phyloP scores from a whole-genome alignment of 1,140 invertebrate species.

The Nasonia giraulti region DNA sequence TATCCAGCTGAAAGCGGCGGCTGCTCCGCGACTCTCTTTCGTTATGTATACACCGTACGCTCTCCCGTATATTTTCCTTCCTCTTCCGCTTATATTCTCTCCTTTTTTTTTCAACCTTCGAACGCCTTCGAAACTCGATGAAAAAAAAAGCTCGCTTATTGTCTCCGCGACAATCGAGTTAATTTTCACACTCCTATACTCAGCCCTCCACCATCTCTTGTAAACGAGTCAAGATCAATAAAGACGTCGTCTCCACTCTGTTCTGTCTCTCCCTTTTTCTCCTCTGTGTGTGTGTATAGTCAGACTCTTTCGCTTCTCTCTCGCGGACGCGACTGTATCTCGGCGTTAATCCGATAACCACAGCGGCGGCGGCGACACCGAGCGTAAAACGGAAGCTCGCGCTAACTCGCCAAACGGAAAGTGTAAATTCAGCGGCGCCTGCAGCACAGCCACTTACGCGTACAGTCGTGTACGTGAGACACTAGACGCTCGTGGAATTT shows the following conservation, averaged over 20 bases:
- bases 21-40: constrained; percentile 6
- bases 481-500: constrained; percentile 36
- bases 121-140: background rate
- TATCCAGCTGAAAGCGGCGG: constrained; percentile 29
- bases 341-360: constrained; percentile 47
- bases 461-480: background rate
- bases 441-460: constrained; percentile 26
- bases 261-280: background rate
- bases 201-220: background rate
- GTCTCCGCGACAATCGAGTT: background rate
- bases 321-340: constrained; percentile 4
- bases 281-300: background rate
- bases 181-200: constrained; percentile 5
- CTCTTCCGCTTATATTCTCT: constrained; percentile 8
- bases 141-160: background rate
- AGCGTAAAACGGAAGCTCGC: constrained; percentile 24
- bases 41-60: background rate
- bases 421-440: constrained; percentile 44
- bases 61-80: background rate
- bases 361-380: background rate
- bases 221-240: constrained; percentile 45
- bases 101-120: constrained; percentile 7
- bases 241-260: background rate
- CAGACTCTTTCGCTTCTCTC: background rate
- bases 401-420: constrained; percentile 46